Evolutionary conservation across 2,797 vertebrate species (phyloP), one percentile per base, ranked within the genome.

Genomic region (Pteronotus mesoamericanus): DNA sequence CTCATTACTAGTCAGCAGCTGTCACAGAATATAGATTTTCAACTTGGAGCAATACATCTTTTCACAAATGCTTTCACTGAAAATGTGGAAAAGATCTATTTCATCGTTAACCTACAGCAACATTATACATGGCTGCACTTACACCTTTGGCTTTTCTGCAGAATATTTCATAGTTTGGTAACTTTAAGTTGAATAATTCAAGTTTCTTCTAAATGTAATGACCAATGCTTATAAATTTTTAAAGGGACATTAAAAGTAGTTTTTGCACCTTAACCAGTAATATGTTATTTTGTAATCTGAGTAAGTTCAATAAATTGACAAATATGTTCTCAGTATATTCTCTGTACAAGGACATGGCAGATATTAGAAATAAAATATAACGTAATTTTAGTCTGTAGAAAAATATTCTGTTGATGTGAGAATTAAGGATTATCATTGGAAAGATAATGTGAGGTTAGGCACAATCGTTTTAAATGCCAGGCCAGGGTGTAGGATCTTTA

Each of bases 1-100:
- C 96, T 98, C 97, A 98, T 98, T 98, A 98, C 94, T 97, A 98
- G 98, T 98, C 98, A 98, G 96, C 90, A 97, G 97, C 94, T 98
- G 97, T 96, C 85, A 78, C 97, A 94, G 93, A 98, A 97, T 91
- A 95, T 96, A 97, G 98, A 97, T 98, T 98, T 98, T 97, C 94
- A 98, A 98, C 93, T 97, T 97, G 95, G 69, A 96, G 94, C 92
- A 98, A 98, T 96, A 96, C 2, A 97, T 97, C 74, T 97, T 96
- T 97, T 97, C 94, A 96, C 72, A 97, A 98, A 97, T 95, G 88
- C 90, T 98, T 97, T 97, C 90, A 96, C 74, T 34, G 96, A 97
- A 98, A 97, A 94, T 82, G 74, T 85, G 79, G 96, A 97, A 97
- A 97, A 96, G 98, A 98, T 97, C 97, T 98, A 97, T 98, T 98